These are phyloP conservation scores for Trissolcus japonicus DNA, from an alignment of 2,888 invertebrate species.

Conservation along the genomic window DNA sequence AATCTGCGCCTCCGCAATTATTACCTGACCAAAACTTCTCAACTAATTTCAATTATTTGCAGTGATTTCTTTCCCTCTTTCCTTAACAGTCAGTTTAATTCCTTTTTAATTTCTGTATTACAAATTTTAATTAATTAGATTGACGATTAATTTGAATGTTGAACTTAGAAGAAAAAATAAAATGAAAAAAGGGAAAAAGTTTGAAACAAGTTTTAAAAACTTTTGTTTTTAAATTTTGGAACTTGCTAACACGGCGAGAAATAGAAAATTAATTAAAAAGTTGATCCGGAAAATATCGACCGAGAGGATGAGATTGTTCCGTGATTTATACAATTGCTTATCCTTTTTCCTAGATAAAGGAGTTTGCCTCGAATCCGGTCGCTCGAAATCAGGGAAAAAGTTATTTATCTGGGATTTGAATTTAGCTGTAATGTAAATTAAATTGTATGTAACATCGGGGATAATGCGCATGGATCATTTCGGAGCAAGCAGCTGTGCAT, in stretches of 20 bases:
- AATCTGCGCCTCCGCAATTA: conserved; percentile 26
- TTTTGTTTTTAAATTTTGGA: not conserved
- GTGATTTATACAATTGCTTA: not conserved
- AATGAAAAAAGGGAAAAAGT: not conserved
- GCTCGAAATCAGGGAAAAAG: conserved; percentile 8
- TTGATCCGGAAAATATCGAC: conserved; percentile 3
- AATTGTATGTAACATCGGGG: conserved; percentile 20
- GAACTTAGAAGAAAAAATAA: no score
- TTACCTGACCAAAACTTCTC: conserved; percentile 19
- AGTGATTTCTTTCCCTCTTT: not conserved
- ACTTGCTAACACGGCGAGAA: not conserved
- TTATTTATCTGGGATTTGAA: conserved; percentile 30
- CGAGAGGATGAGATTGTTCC: not conserved
- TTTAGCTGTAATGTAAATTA: conserved; percentile 25
- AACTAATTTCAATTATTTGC: conserved; percentile 18
- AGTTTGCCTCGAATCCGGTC: conserved; percentile 4
- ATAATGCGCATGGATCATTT: conserved; percentile 34
- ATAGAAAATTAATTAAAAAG: conserved; percentile 3
- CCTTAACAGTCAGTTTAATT: not conserved
- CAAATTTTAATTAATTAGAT: not conserved
- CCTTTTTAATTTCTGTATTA: not conserved
- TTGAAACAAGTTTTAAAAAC: not conserved
- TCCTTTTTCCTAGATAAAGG: not conserved
- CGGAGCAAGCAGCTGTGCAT: conserved; percentile 7
- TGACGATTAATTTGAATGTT: no score